phyloP scores from a whole-genome alignment of 2,888 invertebrate species.

The Molorchus minor region DNA sequence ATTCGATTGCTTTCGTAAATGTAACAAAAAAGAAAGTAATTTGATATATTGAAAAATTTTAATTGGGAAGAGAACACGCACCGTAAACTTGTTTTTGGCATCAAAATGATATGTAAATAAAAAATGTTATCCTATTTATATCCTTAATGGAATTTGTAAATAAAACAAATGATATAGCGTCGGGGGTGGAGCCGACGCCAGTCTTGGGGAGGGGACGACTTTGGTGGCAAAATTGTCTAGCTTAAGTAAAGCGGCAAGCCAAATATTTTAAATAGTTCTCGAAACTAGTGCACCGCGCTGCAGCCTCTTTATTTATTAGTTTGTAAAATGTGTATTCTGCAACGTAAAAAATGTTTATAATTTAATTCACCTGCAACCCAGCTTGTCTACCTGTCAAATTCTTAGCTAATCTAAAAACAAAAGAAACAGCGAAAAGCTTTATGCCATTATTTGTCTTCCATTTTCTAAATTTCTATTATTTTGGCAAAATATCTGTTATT shows the following conservation, averaged over 20 bases:
- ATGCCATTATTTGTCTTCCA: no score
- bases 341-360: no score
- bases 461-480: no score
- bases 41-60: slow-evolving; percentile 36
- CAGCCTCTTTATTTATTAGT: background rate
- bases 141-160: slow-evolving; percentile 22
- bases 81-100: background rate
- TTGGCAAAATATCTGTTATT: no score
- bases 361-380: no score
- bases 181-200: slow-evolving; percentile 42
- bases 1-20: slow-evolving; percentile 55
- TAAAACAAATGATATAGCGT: slow-evolving; percentile 32
- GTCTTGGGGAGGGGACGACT: slow-evolving; percentile 30
- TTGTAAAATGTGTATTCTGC: no score
- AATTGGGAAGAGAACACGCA: background rate
- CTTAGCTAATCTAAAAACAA: no score
- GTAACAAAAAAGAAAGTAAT: slow-evolving; percentile 47
- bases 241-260: slow-evolving; percentile 31
- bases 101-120: background rate
- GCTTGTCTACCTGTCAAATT: no score
- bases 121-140: slow-evolving; percentile 31
- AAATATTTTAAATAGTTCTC: slow-evolving; percentile 39
- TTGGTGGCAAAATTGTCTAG: slow-evolving; percentile 41
- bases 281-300: background rate
- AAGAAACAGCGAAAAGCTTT: no score